Conservation (phyloP, 2,797 vertebrate genomes). For the Oreochromis mossambicus region DNA sequence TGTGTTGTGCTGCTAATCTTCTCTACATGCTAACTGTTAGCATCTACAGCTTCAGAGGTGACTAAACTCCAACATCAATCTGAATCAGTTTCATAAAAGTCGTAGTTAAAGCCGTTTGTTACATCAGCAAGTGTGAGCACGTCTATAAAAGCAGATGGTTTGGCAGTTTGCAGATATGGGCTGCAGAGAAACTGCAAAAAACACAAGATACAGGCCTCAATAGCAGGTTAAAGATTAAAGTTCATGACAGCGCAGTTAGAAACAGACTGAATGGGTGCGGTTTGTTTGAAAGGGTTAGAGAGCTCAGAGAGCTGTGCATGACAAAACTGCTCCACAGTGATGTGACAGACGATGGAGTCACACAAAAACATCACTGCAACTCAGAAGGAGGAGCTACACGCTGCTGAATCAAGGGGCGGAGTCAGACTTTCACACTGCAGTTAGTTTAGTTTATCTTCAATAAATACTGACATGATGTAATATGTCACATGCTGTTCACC, state of each 20-base stretch:
- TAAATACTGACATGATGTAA: neutral
- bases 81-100: neutral
- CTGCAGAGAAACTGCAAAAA: neutral
- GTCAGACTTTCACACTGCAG: neutral
- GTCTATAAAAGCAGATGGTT: neutral
- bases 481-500: fast-evolving
- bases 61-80: neutral
- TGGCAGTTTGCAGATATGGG: neutral
- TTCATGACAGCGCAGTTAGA: neutral
- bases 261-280: fast-evolving
- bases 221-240: neutral
- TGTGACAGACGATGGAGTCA: neutral
- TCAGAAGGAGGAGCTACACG: neutral
- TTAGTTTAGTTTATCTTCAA: neutral
- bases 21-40: neutral
- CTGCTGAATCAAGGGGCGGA: neutral
- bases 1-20: neutral
- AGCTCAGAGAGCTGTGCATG: neutral
- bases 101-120: neutral
- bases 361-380: neutral
- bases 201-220: neutral
- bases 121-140: neutral
- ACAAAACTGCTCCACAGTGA: neutral
- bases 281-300: neutral
- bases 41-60: neutral